A percentile compares a stretch with the other conserved stretches of the same genome.
phyloP scores from a whole-genome alignment of 2,797 vertebrate genomes.

The Paguma larvata region DNA sequence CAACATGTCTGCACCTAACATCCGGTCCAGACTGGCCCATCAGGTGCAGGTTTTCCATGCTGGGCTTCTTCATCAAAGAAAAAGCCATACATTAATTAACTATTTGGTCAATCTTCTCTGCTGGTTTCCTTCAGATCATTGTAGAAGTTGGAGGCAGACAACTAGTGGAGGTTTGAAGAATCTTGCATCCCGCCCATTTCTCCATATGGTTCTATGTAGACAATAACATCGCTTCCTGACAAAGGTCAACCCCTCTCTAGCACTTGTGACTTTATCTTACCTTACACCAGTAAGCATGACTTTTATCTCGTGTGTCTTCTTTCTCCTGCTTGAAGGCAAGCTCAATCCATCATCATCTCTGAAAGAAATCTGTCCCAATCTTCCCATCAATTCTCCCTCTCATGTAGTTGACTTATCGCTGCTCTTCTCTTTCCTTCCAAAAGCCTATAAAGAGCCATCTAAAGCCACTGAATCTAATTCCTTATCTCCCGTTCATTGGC shows the following conservation, averaged over 20 bases:
- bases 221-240: neutral
- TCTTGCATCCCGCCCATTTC: neutral
- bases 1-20: neutral
- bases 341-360: neutral
- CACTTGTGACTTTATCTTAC: neutral
- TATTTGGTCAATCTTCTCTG: neutral
- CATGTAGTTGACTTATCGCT: neutral
- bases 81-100: neutral
- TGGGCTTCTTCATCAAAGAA: neutral
- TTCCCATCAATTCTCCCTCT: neutral
- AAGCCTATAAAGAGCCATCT: neutral
- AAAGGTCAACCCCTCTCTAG: neutral
- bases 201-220: neutral
- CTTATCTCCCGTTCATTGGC: neutral
- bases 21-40: neutral
- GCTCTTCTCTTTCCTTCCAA: neutral
- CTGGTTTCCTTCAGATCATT: neutral
- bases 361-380: neutral
- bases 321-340: neutral
- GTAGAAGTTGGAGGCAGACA: neutral
- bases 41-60: neutral
- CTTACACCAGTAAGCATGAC: neutral
- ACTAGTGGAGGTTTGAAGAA: neutral
- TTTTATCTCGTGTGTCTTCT: neutral
- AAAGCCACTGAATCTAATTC: neutral